These are phyloP conservation scores for Cherax destructor DNA, from an alignment of 1,140 invertebrate genomes.

Conservation along the genomic window DNA sequence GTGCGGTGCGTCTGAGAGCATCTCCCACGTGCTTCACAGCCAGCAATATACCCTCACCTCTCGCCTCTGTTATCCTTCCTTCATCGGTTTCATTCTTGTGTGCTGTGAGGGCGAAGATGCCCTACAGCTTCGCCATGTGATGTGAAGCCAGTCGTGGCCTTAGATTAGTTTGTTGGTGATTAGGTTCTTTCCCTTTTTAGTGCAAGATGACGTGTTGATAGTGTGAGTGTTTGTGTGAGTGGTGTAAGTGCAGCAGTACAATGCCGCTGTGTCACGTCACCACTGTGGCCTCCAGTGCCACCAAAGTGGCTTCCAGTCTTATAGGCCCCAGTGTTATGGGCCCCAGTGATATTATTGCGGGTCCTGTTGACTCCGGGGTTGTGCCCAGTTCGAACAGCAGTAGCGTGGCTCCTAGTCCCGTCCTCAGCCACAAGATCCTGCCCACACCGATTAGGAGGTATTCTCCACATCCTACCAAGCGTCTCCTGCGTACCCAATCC, in stretches of 20 bases:
- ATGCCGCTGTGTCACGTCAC: neutral
- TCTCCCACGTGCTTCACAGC: neutral
- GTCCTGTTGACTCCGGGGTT: neutral
- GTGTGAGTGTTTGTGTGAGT: neutral
- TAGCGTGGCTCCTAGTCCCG: neutral
- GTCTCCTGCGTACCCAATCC: conserved; percentile 54
- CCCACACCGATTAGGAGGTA: neutral
- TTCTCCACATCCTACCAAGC: conserved; percentile 35
- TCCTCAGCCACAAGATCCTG: neutral
- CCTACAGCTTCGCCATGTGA: neutral
- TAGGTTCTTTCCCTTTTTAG: neutral
- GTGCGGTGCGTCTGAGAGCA: neutral
- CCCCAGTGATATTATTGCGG: neutral
- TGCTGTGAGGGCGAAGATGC: neutral
- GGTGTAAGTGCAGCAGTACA: neutral
- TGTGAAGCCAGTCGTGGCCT: neutral
- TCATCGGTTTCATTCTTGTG: neutral
- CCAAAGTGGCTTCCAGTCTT: neutral
- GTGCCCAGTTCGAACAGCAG: neutral
- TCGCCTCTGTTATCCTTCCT: neutral
- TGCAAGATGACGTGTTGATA: neutral
- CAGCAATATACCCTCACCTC: too few relatives aligned
- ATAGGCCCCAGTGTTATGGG: neutral
- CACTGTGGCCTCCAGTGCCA: neutral
- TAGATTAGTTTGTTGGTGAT: neutral